These are phyloP conservation scores for Gouania willdenowi DNA, from an alignment of 2,797 vertebrate species.

Conservation along the genomic window DNA sequence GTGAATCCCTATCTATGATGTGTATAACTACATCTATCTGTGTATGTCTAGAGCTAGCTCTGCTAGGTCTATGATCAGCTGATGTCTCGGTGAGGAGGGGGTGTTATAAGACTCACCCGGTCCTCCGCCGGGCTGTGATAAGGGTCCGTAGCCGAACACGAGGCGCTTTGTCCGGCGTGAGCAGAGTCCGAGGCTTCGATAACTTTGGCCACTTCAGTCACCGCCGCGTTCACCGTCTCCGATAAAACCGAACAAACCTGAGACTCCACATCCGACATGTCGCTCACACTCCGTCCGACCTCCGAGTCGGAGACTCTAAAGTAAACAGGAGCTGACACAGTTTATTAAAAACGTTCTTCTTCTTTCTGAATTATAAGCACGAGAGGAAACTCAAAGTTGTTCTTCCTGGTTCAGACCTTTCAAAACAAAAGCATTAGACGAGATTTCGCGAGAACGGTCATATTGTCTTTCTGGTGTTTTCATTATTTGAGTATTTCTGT, in stretches of 20 bases:
- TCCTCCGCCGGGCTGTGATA: slow-evolving; percentile 1
- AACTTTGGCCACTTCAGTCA: slow-evolving; percentile 61
- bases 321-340: no score
- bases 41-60: slow-evolving; percentile 16
- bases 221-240: slow-evolving; percentile 42
- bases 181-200: slow-evolving; percentile 16
- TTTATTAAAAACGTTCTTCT: no score
- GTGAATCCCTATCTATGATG: accelerated
- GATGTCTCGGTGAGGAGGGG: slow-evolving; percentile 1
- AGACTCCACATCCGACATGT: slow-evolving; percentile 56
- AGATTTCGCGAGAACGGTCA: no score
- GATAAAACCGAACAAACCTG: slow-evolving; percentile 60
- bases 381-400: background rate
- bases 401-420: slow-evolving; percentile 27
- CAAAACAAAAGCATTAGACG: slow-evolving; percentile 51
- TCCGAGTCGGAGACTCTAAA: no score
- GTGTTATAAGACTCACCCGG: slow-evolving; percentile 27
- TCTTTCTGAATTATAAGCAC: no score
- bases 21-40: no score
- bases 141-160: background rate
- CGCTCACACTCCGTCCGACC: no score
- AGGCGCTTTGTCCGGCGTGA: background rate
- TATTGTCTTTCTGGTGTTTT: no score
- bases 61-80: slow-evolving; percentile 62
- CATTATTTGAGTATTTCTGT: no score